Conservation (phyloP, 2,113 vertebrate genomes). For the Callionymus lyra region DNA sequence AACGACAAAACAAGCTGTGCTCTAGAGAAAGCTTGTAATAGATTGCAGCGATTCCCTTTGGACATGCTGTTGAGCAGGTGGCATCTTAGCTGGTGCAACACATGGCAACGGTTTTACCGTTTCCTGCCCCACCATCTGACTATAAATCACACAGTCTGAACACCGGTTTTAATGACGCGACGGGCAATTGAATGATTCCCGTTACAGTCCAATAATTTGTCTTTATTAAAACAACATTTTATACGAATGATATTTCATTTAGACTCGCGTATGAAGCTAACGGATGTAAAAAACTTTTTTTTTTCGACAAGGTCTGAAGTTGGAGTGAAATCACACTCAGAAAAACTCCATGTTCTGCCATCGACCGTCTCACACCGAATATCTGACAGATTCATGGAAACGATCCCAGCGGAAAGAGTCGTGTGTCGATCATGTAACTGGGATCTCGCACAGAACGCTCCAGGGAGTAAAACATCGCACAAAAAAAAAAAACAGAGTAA, state of each 20-base stretch:
- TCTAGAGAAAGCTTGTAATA: constrained; percentile 66
- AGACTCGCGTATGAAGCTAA: background rate
- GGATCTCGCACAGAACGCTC: too few relatives aligned
- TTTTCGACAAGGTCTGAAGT: background rate
- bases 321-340: background rate
- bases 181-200: constrained; percentile 50
- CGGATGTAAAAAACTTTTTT: too few relatives aligned
- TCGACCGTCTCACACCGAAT: too few relatives aligned
- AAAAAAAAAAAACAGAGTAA: too few relatives aligned
- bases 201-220: constrained; percentile 6
- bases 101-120: constrained; percentile 57
- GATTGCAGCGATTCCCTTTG: constrained; percentile 63
- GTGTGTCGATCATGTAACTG: too few relatives aligned
- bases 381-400: too few relatives aligned
- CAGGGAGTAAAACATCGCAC: too few relatives aligned
- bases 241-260: background rate
- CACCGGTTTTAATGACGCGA: constrained; percentile 52
- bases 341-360: background rate
- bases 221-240: too few relatives aligned
- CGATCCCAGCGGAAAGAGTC: too few relatives aligned
- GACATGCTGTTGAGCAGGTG: constrained; percentile 68
- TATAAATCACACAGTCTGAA: constrained; percentile 52
- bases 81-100: constrained; percentile 60
- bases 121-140: constrained; percentile 59
- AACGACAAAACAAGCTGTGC: constrained; percentile 61